Conservation (phyloP, 2,888 invertebrate genomes). For the Pecten maximus region DNA sequence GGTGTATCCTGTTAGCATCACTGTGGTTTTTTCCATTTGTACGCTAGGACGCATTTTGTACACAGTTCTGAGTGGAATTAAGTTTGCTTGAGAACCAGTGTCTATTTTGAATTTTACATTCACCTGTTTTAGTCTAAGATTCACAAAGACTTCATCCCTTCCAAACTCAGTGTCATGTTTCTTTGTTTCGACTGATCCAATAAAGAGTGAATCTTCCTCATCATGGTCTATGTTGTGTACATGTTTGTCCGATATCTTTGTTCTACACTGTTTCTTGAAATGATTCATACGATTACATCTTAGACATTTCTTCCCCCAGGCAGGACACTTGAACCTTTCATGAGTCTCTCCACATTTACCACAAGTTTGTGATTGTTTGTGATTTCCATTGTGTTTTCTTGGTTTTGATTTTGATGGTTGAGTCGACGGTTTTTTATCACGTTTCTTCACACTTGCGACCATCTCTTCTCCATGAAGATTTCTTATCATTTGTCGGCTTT, state of each 20-base stretch:
- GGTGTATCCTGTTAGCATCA: neutral
- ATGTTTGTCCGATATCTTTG: neutral
- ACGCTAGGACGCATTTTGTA: neutral
- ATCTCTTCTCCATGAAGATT: neutral
- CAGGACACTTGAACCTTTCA: constrained; percentile 6
- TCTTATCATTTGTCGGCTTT: neutral
- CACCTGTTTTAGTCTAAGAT: neutral
- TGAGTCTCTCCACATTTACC: constrained; percentile 41
- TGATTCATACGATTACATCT: constrained; percentile 14
- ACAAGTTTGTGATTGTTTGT: neutral
- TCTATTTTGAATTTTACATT: neutral
- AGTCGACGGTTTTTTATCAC: constrained; percentile 36
- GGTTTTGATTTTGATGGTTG: constrained; percentile 41
- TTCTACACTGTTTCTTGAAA: neutral
- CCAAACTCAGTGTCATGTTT: neutral
- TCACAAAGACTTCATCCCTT: neutral
- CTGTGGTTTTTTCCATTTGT: neutral
- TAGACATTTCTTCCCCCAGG: constrained; percentile 27
- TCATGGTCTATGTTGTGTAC: neutral
- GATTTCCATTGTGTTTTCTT: neutral
- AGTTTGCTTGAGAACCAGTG: constrained; percentile 39
- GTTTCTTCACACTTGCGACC: neutral
- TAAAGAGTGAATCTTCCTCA: neutral
- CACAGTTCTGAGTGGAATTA: neutral
- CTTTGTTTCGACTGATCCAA: neutral